Base-by-base conservation (phyloP, 2,888 invertebrate genomes). In the Helleia helle region DNA sequence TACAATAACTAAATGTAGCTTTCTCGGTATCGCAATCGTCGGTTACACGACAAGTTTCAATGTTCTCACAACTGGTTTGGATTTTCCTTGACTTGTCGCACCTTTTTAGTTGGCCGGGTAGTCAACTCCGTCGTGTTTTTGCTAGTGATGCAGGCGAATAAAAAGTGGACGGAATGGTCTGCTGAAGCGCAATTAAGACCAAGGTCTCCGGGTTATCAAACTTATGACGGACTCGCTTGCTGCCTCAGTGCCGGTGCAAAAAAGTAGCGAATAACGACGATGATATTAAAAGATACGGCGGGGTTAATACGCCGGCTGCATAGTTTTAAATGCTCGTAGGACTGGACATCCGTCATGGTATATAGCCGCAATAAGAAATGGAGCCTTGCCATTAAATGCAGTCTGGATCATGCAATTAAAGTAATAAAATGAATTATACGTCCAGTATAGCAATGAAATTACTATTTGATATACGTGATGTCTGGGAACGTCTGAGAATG, bases 151-250 rank as follows among this genome's bases (percentile, higher is more conserved):
- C 84, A 81, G 72, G 79, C 76, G 71, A 71, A 83, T 81, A 83
- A 83, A 83, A 83, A 83, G 79, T 75, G 73, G 81, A 69, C 80
- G 69, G 76, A 83, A 75, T 80, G 77, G 80, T 73, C 76, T 69
- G 75, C 74, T 73, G 74, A 71, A 73, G 72, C 79, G 81, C 83
- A 84, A 84, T 84, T 84, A 84, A 83, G 83, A 81, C 81, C 83
- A 84, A 84, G 84, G 84, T 84, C 84, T 81, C 64, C 83, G 70
- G 84, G 84, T 84, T 84, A 84, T 84, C 84, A 83, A 84, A 84
- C 84, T 67, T 83, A 73, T 68, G 77, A 65, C 74, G 72, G 67
- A 66, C 63, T 58, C 59, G 70, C 63, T 62, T 56, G 70, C 72
- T 71, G 73, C 74, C 74, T 73, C 72, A 65, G 46, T 65, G 70